Evolutionary conservation across 1,140 invertebrate species (phyloP), one percentile per base, ranked within the genome.

Genomic region (Littorina saxatilis): DNA sequence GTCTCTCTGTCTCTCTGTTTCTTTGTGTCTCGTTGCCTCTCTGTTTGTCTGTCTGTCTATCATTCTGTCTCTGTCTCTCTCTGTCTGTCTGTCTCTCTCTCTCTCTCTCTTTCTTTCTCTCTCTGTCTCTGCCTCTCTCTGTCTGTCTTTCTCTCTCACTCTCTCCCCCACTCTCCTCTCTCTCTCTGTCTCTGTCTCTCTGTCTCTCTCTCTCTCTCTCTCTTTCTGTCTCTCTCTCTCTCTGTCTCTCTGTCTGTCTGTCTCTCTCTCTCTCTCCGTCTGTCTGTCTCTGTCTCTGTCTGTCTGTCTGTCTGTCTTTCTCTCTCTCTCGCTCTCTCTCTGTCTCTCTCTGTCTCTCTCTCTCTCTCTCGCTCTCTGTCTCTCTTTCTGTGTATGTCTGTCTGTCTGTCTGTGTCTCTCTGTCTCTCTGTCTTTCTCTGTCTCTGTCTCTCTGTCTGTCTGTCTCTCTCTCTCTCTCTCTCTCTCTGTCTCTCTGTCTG

Each of bases 241-340:
- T 47, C 52, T 32, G 72, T 76, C 35, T 43, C 68, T n/a, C 52
- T 11, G 29, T 13, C 29, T 47, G 7, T 72, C 43, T 39, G n/a
- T 73, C 77, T 72, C 37, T 20, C 52, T 79, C 32, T 27, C 29
- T 39, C 76, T 55, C 63, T 73, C 29, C 37, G 47, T 73, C 47
- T 58, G 20, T 79, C n/a, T 40, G 61, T 74, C 7, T 32, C 17
- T 63, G n/a, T 63, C 17, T 63, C 37, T 52, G 7, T 20, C 35
- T 82, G 32, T 52, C 39, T 50, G 27, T 73, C 2, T 58, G 1
- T 55, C 5, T 35, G 1, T 17, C 7, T 50, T 35, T 72, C 29
- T 35, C 29, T 40, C 35, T 7, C 23, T 61, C 17, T 63, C 13
- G 40, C 29, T 81, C 29, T 61, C 29, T 39, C 55, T 79, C 13